phyloP scores from a whole-genome alignment of 2,888 invertebrate genomes.

The Cataglyphis altisquamis region DNA sequence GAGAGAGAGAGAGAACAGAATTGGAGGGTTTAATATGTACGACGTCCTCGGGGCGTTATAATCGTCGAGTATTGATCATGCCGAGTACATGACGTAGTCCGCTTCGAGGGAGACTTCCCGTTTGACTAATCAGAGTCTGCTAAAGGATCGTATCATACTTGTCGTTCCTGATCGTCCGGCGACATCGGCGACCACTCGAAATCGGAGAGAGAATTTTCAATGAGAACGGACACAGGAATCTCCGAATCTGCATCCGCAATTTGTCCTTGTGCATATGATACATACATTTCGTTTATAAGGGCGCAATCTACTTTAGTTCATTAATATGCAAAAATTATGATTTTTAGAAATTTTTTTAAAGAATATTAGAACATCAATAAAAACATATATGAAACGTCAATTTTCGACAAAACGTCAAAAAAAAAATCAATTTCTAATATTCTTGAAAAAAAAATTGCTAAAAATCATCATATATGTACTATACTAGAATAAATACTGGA shows the following conservation, averaged over 20 bases:
- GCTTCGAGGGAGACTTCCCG: constrained; percentile 66
- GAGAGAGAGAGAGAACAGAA: constrained; percentile 4
- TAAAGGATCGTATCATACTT: constrained; percentile 61
- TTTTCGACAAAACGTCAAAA: no score
- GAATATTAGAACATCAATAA: no score
- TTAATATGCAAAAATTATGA: no score
- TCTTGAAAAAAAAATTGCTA: no score
- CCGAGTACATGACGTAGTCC: constrained; percentile 64
- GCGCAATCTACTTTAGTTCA: no score
- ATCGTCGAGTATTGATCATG: constrained; percentile 73
- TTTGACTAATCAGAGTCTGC: constrained; percentile 67
- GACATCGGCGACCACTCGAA: constrained; percentile 23
- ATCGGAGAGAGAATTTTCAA: background rate
- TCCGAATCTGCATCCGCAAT: constrained; percentile 4
- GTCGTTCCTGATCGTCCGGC: constrained; percentile 64
- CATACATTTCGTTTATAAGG: background rate
- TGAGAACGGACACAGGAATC: constrained; percentile 20
- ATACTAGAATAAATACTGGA: no score
- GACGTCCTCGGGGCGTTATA: constrained; percentile 74
- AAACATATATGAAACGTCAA: no score
- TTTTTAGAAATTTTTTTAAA: no score
- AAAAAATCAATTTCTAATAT: no score
- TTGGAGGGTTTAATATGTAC: constrained; percentile 72
- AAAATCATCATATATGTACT: no score
- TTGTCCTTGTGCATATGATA: background rate